Evolutionary conservation across 2,113 vertebrate species (phyloP).

Genomic region (Climacteris rufus): DNA sequence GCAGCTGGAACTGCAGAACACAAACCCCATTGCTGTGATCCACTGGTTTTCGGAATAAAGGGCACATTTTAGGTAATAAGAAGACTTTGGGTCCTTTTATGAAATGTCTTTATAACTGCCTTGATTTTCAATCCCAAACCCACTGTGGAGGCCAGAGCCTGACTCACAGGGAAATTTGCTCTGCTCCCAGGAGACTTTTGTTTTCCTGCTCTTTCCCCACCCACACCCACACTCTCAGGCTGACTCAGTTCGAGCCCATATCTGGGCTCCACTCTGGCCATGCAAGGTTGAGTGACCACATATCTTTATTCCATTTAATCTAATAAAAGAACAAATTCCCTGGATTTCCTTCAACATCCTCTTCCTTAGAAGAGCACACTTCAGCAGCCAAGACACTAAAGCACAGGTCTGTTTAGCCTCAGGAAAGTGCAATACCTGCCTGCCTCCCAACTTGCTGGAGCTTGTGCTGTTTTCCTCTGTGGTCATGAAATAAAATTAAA

Average conservation of each 20-base stretch:
- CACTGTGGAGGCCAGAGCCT: not conserved
- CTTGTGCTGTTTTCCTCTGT: slow-evolving; percentile 51
- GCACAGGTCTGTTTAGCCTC: slow-evolving; percentile 46
- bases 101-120: not conserved
- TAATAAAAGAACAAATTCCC: not conserved
- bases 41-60: not conserved
- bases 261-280: not conserved
- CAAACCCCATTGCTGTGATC: not conserved
- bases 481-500: slow-evolving; percentile 59
- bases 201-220: not conserved
- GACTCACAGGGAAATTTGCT: not conserved
- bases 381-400: not conserved
- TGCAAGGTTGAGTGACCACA: not conserved
- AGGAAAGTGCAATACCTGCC: slow-evolving; percentile 22
- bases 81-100: not conserved
- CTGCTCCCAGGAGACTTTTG: not conserved
- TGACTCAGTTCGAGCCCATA: not conserved
- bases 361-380: not conserved
- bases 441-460: slow-evolving; percentile 30
- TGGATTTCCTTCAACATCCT: not conserved
- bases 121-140: not conserved
- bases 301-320: not conserved
- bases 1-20: not conserved
- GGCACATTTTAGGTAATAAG: accelerated
- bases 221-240: not conserved